These are phyloP conservation scores for Pheucticus melanocephalus DNA, from an alignment of 2,113 vertebrate species.

Conservation along the genomic window DNA sequence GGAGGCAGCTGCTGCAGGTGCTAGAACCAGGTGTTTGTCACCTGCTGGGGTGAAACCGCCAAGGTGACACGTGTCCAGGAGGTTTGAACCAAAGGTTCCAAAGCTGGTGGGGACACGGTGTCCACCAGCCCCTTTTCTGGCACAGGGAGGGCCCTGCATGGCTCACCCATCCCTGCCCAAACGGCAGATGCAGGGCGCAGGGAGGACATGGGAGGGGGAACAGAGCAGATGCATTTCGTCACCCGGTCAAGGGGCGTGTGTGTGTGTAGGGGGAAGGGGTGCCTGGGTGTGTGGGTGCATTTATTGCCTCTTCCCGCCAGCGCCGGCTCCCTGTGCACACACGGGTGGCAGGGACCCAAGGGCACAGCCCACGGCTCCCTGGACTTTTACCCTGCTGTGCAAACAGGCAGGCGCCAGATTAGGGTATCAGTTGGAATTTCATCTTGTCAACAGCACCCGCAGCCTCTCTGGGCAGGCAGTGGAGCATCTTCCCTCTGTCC, in stretches of 20 bases:
- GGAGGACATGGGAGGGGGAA: background rate
- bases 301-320: slow-evolving; percentile 56
- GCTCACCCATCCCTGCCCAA: background rate
- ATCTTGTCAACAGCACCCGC: slow-evolving; percentile 38
- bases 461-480: background rate
- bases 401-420: slow-evolving; percentile 60
- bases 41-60: background rate
- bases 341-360: background rate
- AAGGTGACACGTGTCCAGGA: background rate
- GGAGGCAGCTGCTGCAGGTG: background rate
- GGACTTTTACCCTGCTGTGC: slow-evolving; percentile 63
- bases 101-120: background rate
- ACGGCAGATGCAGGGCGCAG: background rate
- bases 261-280: slow-evolving; percentile 49
- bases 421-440: slow-evolving; percentile 53
- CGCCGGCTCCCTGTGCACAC: slow-evolving; percentile 45
- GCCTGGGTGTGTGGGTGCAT: slow-evolving; percentile 13
- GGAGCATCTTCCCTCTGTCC: slow-evolving; percentile 5
- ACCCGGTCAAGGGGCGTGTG: slow-evolving; percentile 4
- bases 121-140: background rate
- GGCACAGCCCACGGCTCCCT: background rate
- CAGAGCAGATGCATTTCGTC: background rate
- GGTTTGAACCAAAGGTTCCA: background rate
- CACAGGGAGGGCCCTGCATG: rapidly evolving
- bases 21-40: background rate